Percentiles rank a stretch among this genome's conserved stretches.
phyloP scores from a whole-genome alignment of 2,797 vertebrate genomes.

The Knipowitschia caucasica region DNA sequence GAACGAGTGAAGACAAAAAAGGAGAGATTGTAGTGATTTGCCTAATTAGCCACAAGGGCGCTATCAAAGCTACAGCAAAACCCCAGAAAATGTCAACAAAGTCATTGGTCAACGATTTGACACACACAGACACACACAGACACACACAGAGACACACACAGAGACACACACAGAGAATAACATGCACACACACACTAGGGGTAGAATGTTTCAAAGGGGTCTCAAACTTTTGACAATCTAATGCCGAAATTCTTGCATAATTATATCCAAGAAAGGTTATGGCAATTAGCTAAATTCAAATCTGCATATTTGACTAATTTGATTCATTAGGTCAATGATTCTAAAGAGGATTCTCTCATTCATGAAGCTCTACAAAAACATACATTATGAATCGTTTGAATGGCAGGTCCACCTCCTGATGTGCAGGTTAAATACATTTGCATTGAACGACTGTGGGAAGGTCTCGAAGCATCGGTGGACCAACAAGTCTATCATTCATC shows the following conservation, averaged over 20 bases:
- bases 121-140: conserved; percentile 58
- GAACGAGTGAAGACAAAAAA: conserved; percentile 36
- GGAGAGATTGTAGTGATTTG: conserved; percentile 41
- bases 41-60: conserved; percentile 64
- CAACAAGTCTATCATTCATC: conserved; percentile 46
- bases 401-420: conserved; percentile 10
- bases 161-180: too few relatives aligned
- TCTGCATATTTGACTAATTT: background rate
- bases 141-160: conserved; percentile 55
- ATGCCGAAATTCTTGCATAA: too few relatives aligned
- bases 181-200: too few relatives aligned
- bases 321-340: background rate
- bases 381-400: conserved; percentile 1
- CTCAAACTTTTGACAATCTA: too few relatives aligned
- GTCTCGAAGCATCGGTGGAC: conserved; percentile 22
- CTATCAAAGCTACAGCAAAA: conserved; percentile 51
- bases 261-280: too few relatives aligned
- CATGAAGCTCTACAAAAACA: background rate
- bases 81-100: conserved; percentile 73
- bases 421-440: conserved; percentile 25
- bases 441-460: conserved; percentile 18
- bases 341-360: background rate
- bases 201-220: too few relatives aligned
- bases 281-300: background rate
- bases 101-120: conserved; percentile 68